Conservation (phyloP, 2,797 vertebrate species). For the Nannoperca obscura region DNA sequence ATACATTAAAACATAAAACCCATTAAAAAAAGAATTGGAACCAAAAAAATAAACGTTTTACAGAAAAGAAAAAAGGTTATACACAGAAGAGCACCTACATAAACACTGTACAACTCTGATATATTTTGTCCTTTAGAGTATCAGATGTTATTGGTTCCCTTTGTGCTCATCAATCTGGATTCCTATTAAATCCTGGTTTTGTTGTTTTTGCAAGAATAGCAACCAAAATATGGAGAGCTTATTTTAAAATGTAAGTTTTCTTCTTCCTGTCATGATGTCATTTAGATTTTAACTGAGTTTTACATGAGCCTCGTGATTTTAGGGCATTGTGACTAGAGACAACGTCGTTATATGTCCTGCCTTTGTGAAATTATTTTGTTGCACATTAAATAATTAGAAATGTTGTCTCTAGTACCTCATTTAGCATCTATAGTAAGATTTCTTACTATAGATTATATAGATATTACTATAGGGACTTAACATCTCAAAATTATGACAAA, state of each 20-base stretch:
- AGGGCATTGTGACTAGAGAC: neutral
- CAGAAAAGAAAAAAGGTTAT: conserved; percentile 6
- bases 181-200: conserved; percentile 19
- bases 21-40: conserved; percentile 7
- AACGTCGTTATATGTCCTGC: neutral
- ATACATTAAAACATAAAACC: conserved; percentile 47
- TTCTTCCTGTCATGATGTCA: neutral
- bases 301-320: neutral
- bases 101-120: neutral
- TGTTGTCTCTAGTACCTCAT: neutral
- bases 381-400: neutral
- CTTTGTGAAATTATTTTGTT: neutral
- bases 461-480: too few relatives aligned
- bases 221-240: neutral
- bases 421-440: too few relatives aligned
- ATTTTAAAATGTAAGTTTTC: neutral
- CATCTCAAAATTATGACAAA: neutral
- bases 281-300: neutral
- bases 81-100: conserved; percentile 19
- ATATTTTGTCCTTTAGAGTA: neutral
- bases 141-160: neutral
- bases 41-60: conserved; percentile 33
- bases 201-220: neutral
- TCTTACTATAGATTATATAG: too few relatives aligned
- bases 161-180: neutral